Conservation (phyloP, 2,797 vertebrate species). For the Sphenopsis melanotis region DNA sequence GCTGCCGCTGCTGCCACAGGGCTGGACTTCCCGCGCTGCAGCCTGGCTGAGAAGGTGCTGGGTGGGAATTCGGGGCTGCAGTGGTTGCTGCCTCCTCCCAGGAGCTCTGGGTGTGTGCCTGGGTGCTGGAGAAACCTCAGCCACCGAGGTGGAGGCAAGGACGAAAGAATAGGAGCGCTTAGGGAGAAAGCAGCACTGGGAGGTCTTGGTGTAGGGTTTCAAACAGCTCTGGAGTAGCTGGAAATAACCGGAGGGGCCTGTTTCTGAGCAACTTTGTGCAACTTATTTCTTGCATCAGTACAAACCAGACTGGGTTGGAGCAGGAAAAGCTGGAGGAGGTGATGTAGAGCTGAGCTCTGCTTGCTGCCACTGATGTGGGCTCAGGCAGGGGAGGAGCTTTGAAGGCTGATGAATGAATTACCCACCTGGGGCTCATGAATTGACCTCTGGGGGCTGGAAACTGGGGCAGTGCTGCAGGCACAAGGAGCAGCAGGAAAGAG, state of each 20-base stretch:
- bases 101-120: not conserved
- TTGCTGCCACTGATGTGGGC: not conserved
- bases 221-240: not conserved
- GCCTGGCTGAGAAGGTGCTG: not conserved
- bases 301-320: not conserved
- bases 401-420: not conserved
- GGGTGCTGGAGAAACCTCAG: slow-evolving; percentile 40
- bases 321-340: not conserved
- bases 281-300: not conserved
- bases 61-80: not conserved
- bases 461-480: too few species aligned
- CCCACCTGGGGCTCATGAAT: not conserved
- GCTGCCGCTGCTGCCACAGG: slow-evolving; percentile 24
- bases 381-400: not conserved
- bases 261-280: not conserved
- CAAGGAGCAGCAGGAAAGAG: not conserved
- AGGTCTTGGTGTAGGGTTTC: slow-evolving; percentile 19
- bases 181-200: not conserved
- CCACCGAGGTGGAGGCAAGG: not conserved
- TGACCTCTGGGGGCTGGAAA: not conserved
- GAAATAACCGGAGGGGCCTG: not conserved
- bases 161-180: not conserved
- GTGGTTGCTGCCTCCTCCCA: not conserved
- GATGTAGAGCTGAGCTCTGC: not conserved
- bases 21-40: not conserved